phyloP scores from a whole-genome alignment of 1,140 invertebrate genomes.

The Panulirus ornatus region DNA sequence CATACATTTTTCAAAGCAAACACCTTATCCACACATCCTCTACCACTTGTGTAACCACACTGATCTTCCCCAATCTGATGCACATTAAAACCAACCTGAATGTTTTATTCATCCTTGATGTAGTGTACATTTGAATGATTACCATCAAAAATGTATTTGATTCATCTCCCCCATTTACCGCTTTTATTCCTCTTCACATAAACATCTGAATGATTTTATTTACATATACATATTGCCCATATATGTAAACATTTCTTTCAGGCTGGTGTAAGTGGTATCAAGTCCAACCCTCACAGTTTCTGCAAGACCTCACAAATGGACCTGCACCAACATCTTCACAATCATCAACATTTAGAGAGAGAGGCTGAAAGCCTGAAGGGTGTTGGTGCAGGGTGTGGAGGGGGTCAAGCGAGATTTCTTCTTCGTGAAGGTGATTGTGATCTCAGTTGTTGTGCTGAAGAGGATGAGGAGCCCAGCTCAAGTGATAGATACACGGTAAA shows the following conservation, averaged over 20 bases:
- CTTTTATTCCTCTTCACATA: too few relatives aligned
- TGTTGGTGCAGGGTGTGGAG: background rate
- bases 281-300: conserved; percentile 70
- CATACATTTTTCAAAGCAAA: too few relatives aligned
- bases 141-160: too few relatives aligned
- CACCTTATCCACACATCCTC: too few relatives aligned
- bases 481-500: background rate
- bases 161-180: too few relatives aligned
- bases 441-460: conserved; percentile 54
- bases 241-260: conserved; percentile 8
- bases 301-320: conserved; percentile 24
- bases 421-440: conserved; percentile 61
- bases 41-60: too few relatives aligned
- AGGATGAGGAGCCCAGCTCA: conserved; percentile 13
- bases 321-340: background rate
- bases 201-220: too few relatives aligned
- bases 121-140: too few relatives aligned
- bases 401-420: conserved; percentile 62
- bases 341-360: conserved; percentile 13
- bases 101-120: too few relatives aligned
- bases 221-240: background rate
- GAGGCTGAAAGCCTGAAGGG: conserved; percentile 41
- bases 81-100: too few relatives aligned
- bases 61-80: too few relatives aligned
- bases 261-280: conserved; percentile 49